A percentile compares a stretch with the other conserved stretches of the same genome.
These are phyloP conservation scores for Odontesthes bonariensis DNA, from an alignment of 2,113 vertebrate genomes.

Conservation along the genomic window DNA sequence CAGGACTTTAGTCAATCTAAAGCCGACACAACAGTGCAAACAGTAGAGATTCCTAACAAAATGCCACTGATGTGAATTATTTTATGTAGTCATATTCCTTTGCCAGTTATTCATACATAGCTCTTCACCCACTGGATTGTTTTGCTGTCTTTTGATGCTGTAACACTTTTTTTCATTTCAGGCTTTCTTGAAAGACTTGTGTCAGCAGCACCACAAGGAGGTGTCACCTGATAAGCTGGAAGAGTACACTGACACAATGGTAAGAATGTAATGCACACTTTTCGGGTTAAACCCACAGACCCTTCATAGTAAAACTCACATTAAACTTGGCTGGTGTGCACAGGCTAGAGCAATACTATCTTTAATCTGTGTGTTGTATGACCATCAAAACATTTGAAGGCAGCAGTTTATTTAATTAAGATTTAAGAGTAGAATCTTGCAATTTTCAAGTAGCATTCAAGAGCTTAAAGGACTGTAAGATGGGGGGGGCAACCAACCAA, in stretches of 20 bases:
- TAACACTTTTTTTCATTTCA: constrained; percentile 55
- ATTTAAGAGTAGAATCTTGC: not conserved
- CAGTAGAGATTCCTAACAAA: too few species aligned
- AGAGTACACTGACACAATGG: constrained; percentile 93
- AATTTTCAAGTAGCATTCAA: not conserved
- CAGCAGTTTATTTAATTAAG: too few species aligned
- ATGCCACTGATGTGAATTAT: too few species aligned
- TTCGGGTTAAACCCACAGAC: too few species aligned
- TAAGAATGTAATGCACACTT: constrained; percentile 58
- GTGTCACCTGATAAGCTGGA: constrained; percentile 88
- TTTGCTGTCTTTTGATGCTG: constrained; percentile 10
- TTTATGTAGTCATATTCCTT: too few species aligned
- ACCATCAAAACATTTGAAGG: too few species aligned
- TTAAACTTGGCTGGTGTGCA: not conserved
- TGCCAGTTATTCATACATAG: too few species aligned
- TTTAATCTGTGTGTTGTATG: too few species aligned
- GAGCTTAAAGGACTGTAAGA: not conserved
- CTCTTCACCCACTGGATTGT: not conserved
- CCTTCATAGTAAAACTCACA: not conserved
- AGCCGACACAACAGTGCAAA: too few species aligned
- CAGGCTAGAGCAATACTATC: too few species aligned
- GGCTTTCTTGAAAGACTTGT: constrained; percentile 93
- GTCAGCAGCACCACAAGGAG: constrained; percentile 85
- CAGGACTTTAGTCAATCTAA: too few species aligned
- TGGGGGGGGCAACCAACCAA: too few species aligned